Evolutionary conservation across 23 tunicate species (phyloP).

Genomic region (Diplosoma virens): DNA sequence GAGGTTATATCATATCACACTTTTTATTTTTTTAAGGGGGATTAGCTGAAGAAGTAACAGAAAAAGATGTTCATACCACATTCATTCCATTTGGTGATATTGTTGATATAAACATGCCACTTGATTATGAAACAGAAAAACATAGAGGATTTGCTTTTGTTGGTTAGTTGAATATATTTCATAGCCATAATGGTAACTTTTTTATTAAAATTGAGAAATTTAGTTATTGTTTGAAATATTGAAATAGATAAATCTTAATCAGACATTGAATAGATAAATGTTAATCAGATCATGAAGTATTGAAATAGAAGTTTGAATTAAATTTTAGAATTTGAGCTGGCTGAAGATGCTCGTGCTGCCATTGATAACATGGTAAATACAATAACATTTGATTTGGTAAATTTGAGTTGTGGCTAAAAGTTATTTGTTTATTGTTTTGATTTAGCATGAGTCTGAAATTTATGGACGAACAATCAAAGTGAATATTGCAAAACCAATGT

Average conservation of each 20-base stretch:
- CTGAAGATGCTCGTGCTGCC: conserved; percentile 96
- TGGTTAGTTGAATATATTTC: conserved; percentile 28
- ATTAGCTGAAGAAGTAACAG: conserved; percentile 89
- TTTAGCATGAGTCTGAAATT: conserved; percentile 86
- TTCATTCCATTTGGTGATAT: conserved; percentile 99
- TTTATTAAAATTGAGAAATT: background rate
- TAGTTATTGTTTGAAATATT: background rate
- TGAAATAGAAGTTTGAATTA: background rate
- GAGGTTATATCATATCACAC: background rate
- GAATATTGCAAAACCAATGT: conserved; percentile 96
- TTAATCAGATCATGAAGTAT: background rate
- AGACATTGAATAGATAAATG: background rate
- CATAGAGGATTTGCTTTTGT: conserved; percentile 98
- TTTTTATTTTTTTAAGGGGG: conserved; percentile 47
- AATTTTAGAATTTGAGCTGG: conserved; percentile 86
- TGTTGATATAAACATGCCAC: conserved; percentile 92
- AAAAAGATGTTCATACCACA: conserved; percentile 80
- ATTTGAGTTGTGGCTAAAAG: background rate
- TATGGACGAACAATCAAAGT: conserved; percentile 91
- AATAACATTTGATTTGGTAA: background rate
- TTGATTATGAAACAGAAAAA: conserved; percentile 96
- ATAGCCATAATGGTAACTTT: background rate
- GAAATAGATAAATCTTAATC: no score
- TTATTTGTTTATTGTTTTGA: background rate
- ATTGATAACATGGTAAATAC: conserved; percentile 87